Evolutionary conservation across 2,113 vertebrate genomes (phyloP).

Genomic region (Amblyornis subalaris): DNA sequence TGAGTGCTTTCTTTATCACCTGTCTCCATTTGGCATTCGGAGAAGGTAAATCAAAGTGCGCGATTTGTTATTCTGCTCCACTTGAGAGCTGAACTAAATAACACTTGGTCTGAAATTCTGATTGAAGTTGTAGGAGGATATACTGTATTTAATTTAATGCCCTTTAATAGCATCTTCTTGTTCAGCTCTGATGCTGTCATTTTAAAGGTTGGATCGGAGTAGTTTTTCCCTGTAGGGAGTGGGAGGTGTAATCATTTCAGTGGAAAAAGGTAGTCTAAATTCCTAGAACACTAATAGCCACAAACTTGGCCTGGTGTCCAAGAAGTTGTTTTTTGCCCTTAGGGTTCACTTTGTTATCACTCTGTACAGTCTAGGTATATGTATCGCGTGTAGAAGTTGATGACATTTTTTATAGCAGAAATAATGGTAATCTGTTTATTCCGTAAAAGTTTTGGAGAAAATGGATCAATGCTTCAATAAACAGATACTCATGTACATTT

Average conservation of each 20-base stretch:
- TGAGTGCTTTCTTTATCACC: conserved; percentile 90
- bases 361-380: conserved; percentile 49
- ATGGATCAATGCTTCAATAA: not conserved
- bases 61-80: conserved; percentile 88
- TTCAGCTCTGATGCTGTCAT: conserved; percentile 81
- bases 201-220: conserved; percentile 81
- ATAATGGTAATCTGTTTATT: not conserved
- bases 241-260: conserved; percentile 66
- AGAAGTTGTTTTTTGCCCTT: conserved; percentile 62
- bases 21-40: conserved; percentile 89
- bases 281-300: conserved; percentile 60
- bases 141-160: conserved; percentile 91
- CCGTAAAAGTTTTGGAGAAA: not conserved
- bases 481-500: not conserved
- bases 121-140: conserved; percentile 88
- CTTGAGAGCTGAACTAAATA: conserved; percentile 90
- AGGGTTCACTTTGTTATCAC: conserved; percentile 52
- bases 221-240: conserved; percentile 73
- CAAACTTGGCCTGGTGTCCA: conserved; percentile 70
- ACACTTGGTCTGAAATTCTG: conserved; percentile 87
- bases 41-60: conserved; percentile 88
- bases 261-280: conserved; percentile 61
- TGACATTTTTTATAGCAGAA: conserved; percentile 44
- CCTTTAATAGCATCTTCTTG: conserved; percentile 86
- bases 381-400: conserved; percentile 18